Percentiles rank a stretch among this genome's conserved stretches.
phyloP scores from a whole-genome alignment of 2,888 invertebrate species.

The Nesidiocoris tenuis region DNA sequence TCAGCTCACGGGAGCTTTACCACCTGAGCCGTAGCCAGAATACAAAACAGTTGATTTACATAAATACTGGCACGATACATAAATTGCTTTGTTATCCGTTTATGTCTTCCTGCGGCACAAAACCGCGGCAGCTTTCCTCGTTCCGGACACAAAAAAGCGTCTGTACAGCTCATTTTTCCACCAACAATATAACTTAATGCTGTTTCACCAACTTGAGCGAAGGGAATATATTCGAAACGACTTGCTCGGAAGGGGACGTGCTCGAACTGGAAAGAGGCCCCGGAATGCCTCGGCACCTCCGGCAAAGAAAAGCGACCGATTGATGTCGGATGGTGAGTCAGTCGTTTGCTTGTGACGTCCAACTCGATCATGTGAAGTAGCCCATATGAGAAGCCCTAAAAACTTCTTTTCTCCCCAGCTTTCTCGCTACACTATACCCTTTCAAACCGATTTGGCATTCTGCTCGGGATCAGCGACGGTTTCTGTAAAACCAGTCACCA shows the following conservation, averaged over 20 bases:
- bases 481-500: no score
- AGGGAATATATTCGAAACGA: not conserved
- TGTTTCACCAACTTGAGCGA: not conserved
- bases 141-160: not conserved
- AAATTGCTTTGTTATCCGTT: slow-evolving; percentile 40
- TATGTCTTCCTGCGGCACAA: slow-evolving; percentile 14
- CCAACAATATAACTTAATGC: not conserved
- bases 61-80: slow-evolving; percentile 35
- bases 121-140: not conserved
- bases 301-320: not conserved
- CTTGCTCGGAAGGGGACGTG: not conserved
- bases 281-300: not conserved
- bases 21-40: slow-evolving; percentile 34
- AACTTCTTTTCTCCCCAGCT: no score
- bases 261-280: not conserved
- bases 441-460: no score
- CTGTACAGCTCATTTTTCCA: not conserved
- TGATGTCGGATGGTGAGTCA: not conserved
- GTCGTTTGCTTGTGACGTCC: not conserved
- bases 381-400: not conserved
- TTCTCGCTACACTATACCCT: not conserved
- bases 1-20: slow-evolving; percentile 28
- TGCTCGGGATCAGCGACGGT: no score
- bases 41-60: slow-evolving; percentile 39
- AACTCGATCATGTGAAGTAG: not conserved